Conservation (phyloP, 2,113 vertebrate species). For the Poecile atricapillus region DNA sequence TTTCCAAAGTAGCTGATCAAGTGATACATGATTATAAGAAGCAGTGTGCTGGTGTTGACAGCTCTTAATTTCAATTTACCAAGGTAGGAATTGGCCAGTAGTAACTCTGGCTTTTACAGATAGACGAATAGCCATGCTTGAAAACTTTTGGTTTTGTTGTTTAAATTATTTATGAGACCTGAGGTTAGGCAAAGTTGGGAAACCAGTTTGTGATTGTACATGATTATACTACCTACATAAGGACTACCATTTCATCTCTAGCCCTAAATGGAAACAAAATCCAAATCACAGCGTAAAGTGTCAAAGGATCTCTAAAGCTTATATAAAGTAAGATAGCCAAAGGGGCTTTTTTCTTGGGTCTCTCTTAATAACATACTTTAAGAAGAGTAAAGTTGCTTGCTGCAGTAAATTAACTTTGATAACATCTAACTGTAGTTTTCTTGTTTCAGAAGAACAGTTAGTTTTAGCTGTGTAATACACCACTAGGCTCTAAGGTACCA, state of each 20-base stretch:
- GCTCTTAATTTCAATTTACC: background rate
- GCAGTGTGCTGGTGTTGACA: background rate
- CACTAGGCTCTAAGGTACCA: background rate
- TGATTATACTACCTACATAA: background rate
- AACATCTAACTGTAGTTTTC: background rate
- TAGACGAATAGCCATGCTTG: background rate
- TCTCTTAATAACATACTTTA: background rate
- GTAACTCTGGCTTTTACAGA: background rate
- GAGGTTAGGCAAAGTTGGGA: conserved; percentile 15
- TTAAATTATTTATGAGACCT: background rate
- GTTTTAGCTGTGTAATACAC: background rate
- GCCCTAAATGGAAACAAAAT: background rate
- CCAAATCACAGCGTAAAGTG: background rate
- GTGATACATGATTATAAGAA: background rate
- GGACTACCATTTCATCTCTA: background rate
- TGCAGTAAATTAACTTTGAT: background rate
- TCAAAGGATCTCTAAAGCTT: background rate
- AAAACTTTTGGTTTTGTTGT: background rate
- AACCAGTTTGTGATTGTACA: background rate
- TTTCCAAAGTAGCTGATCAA: background rate
- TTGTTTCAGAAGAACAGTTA: background rate
- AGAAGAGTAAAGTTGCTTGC: background rate
- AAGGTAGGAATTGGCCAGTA: background rate
- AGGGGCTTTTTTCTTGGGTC: background rate
- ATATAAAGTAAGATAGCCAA: background rate